These are phyloP conservation scores for Trichacis sp. DNA, from an alignment of 2,888 invertebrate genomes.

Conservation along the genomic window DNA sequence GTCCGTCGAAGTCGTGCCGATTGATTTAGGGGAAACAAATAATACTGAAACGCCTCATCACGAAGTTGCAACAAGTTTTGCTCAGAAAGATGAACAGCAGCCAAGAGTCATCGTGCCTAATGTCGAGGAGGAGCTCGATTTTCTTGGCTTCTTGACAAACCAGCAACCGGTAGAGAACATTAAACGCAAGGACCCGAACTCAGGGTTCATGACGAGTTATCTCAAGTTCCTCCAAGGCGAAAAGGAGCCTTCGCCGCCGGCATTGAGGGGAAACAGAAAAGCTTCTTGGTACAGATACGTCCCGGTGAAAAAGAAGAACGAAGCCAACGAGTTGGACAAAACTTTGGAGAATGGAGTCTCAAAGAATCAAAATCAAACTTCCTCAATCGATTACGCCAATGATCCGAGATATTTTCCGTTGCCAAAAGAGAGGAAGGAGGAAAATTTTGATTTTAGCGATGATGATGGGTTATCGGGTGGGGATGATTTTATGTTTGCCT, in stretches of 20 bases:
- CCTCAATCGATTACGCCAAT: slow-evolving; percentile 70
- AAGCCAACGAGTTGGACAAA: slow-evolving; percentile 52
- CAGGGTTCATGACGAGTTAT: slow-evolving; percentile 89
- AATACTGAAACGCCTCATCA: background rate
- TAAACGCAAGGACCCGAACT: slow-evolving; percentile 72
- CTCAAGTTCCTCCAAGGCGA: slow-evolving; percentile 87
- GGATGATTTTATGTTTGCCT: slow-evolving; percentile 69
- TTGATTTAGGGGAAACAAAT: slow-evolving; percentile 56
- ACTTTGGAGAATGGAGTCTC: slow-evolving; percentile 58
- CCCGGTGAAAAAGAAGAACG: slow-evolving; percentile 60
- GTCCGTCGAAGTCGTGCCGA: slow-evolving; percentile 76
- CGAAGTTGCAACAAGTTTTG: slow-evolving; percentile 47
- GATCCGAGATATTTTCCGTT: slow-evolving; percentile 81
- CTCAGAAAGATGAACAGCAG: slow-evolving; percentile 73
- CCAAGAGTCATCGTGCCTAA: slow-evolving; percentile 90
- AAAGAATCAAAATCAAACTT: slow-evolving; percentile 55
- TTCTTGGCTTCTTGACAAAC: slow-evolving; percentile 79
- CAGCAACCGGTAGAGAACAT: slow-evolving; percentile 68
- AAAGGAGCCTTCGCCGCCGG: slow-evolving; percentile 83
- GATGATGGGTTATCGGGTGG: slow-evolving; percentile 73
- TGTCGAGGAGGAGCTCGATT: slow-evolving; percentile 89
- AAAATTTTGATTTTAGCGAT: slow-evolving; percentile 77
- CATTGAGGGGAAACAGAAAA: slow-evolving; percentile 76
- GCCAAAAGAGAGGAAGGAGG: slow-evolving; percentile 79
- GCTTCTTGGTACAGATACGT: slow-evolving; percentile 74